These are phyloP conservation scores for Tachysurus vachellii DNA, from an alignment of 2,113 vertebrate genomes.

Conservation along the genomic window DNA sequence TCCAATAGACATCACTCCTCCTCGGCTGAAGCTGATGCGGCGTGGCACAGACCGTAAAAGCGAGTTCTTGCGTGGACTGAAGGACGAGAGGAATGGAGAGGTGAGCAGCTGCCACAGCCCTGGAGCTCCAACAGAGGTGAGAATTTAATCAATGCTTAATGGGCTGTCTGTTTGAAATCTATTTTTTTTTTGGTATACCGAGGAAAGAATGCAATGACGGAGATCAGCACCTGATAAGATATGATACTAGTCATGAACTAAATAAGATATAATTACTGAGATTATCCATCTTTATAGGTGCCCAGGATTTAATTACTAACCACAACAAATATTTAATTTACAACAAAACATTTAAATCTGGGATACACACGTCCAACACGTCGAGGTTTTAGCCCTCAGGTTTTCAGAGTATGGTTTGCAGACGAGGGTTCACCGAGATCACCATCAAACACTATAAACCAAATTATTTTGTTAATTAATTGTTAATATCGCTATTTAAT, in stretches of 20 bases:
- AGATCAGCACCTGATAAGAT: background rate
- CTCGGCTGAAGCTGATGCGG: constrained; percentile 92
- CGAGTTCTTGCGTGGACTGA: constrained; percentile 92
- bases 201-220: background rate
- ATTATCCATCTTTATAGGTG: background rate
- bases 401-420: background rate
- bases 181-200: background rate
- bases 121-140: constrained; percentile 85
- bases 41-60: constrained; percentile 94
- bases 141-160: background rate
- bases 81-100: constrained; percentile 91
- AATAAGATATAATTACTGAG: background rate
- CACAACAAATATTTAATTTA: background rate
- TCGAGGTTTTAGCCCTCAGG: background rate
- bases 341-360: background rate
- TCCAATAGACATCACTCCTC: constrained; percentile 92
- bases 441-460: background rate
- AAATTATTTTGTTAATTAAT: background rate
- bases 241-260: background rate
- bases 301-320: too few species aligned
- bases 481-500: background rate
- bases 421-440: background rate
- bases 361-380: background rate
- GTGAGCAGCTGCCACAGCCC: constrained; percentile 86
- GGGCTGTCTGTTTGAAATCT: background rate